These are phyloP conservation scores for Lindbergichthys nudifrons DNA, from an alignment of 2,797 vertebrate species.

Conservation along the genomic window DNA sequence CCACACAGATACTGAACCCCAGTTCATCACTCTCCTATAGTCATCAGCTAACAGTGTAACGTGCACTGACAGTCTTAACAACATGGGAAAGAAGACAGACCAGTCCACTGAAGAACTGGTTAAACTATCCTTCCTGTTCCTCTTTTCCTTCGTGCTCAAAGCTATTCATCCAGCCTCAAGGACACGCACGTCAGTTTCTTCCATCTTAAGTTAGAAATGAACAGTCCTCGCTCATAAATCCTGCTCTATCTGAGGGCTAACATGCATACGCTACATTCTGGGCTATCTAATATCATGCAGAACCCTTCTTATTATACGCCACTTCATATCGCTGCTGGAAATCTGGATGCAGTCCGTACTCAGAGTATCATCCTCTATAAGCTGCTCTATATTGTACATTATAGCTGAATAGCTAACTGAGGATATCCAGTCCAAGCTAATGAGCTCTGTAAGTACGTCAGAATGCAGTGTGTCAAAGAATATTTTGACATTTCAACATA, in stretches of 20 bases:
- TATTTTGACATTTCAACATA: not conserved
- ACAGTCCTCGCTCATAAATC: conserved; percentile 47
- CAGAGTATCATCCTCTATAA: not conserved
- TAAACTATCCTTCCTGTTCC: conserved; percentile 27
- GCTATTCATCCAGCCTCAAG: conserved; percentile 51
- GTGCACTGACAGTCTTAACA: not conserved
- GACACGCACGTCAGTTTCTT: conserved; percentile 43
- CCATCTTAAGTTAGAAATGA: conserved; percentile 31
- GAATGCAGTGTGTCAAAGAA: not conserved
- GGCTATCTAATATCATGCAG: conserved; percentile 1
- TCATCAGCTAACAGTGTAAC: not conserved
- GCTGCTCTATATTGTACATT: conserved; percentile 1
- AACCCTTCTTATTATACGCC: conserved; percentile 10
- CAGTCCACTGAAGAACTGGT: not conserved
- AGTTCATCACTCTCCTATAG: conserved; percentile 4
- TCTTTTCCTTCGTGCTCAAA: conserved; percentile 26
- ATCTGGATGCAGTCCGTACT: conserved; percentile 7
- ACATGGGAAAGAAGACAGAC: conserved; percentile 21
- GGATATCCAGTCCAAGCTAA: conserved; percentile 3
- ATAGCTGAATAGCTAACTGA: not conserved
- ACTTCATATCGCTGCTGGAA: conserved; percentile 21
- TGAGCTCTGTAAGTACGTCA: not conserved
- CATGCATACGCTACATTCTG: conserved; percentile 2
- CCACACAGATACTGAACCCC: conserved; percentile 21
- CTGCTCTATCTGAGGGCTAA: conserved; percentile 32